Percentiles rank a stretch among this genome's conserved stretches.
Evolutionary conservation across 1,140 invertebrate genomes (phyloP).

Genomic region (Drosophila tristis): DNA sequence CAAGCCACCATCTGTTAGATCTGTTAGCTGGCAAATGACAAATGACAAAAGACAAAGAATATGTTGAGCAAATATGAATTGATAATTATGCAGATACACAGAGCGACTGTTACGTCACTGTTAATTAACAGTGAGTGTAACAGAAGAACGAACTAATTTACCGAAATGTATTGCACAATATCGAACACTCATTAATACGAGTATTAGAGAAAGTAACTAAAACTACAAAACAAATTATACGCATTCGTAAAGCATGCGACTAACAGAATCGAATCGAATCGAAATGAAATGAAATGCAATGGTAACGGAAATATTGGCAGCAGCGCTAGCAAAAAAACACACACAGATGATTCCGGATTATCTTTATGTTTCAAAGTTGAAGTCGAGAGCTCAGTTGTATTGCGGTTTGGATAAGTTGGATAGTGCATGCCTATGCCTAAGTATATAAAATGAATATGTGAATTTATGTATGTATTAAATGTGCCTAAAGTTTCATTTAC

Average conservation of each 20-base stretch:
- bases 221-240: slow-evolving; percentile 28
- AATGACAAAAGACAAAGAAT: slow-evolving; percentile 18
- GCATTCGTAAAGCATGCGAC: slow-evolving; percentile 25
- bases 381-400: slow-evolving; percentile 49
- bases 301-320: background rate
- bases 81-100: slow-evolving; percentile 52
- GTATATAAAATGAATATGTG: slow-evolving; percentile 55
- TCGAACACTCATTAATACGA: slow-evolving; percentile 68
- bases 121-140: slow-evolving; percentile 50
- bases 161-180: slow-evolving; percentile 82
- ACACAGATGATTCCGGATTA: slow-evolving; percentile 18
- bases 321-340: slow-evolving; percentile 25
- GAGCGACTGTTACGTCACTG: slow-evolving; percentile 41
- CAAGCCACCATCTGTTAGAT: slow-evolving; percentile 29
- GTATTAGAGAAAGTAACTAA: slow-evolving; percentile 66
- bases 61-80: slow-evolving; percentile 72
- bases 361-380: slow-evolving; percentile 22
- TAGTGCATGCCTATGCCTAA: slow-evolving; percentile 45
- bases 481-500: slow-evolving; percentile 68
- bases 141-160: slow-evolving; percentile 74
- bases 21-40: slow-evolving; percentile 38
- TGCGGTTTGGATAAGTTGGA: slow-evolving; percentile 53
- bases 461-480: slow-evolving; percentile 71
- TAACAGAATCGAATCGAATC: slow-evolving; percentile 49
- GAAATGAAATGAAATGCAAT: slow-evolving; percentile 6